These are phyloP conservation scores for Calidris pugnax DNA, from an alignment of 2,113 vertebrate species.

Conservation along the genomic window DNA sequence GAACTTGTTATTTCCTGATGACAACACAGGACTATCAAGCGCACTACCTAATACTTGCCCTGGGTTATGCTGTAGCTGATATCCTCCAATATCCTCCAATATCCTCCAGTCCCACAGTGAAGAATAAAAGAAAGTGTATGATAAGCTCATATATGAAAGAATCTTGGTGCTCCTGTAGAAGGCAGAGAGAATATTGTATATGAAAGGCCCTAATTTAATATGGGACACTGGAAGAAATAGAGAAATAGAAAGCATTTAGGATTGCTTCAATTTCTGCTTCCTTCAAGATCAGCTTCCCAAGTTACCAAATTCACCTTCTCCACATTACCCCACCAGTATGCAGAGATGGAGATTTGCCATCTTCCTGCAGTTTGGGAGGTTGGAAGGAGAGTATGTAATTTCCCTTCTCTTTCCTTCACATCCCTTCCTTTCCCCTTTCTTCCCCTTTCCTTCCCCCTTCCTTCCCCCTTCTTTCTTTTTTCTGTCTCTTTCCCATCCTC, in stretches of 20 bases:
- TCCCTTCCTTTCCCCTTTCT: too few species aligned
- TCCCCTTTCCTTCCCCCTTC: background rate
- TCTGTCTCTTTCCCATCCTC: background rate
- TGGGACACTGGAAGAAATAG: background rate
- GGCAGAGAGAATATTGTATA: background rate
- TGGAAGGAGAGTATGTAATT: background rate
- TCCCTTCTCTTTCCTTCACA: too few species aligned
- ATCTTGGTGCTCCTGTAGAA: background rate
- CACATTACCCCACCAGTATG: fast-evolving
- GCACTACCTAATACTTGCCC: background rate
- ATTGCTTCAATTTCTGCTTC: background rate
- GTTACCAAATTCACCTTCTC: background rate
- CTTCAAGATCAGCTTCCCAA: background rate
- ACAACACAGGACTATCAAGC: background rate
- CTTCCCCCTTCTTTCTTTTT: background rate
- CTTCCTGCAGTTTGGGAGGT: background rate
- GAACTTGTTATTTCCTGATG: background rate
- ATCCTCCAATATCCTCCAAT: background rate
- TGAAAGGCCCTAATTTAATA: background rate
- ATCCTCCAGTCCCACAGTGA: background rate
- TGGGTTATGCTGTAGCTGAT: background rate
- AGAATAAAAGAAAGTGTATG: background rate
- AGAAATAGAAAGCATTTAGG: background rate
- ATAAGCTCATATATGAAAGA: background rate
- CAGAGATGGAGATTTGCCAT: background rate